Percentiles rank a stretch among this genome's conserved stretches.
These are phyloP conservation scores for Pangasius sanitwongsei DNA, from an alignment of 2,797 vertebrate species.

Conservation along the genomic window DNA sequence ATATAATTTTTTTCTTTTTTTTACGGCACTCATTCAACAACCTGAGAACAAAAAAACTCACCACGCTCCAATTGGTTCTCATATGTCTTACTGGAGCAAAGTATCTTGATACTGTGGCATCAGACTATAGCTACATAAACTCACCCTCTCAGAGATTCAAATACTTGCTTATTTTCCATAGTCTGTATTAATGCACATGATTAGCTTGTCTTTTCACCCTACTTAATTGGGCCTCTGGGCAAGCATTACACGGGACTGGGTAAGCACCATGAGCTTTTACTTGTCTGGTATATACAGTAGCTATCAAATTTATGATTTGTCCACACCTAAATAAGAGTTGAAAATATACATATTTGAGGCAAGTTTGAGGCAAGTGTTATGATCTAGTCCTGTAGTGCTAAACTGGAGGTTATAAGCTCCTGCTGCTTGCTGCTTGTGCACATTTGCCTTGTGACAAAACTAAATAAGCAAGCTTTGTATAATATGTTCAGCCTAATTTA, in stretches of 20 bases:
- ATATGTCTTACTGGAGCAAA: background rate
- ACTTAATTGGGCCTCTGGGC: background rate
- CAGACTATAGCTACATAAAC: background rate
- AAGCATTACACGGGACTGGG: background rate
- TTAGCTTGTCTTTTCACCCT: background rate
- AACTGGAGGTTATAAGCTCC: background rate
- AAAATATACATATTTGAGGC: background rate
- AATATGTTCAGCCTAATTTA: background rate
- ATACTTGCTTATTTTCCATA: background rate
- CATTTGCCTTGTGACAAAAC: background rate
- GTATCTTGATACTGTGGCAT: background rate
- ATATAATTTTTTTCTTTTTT: background rate
- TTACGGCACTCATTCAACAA: background rate
- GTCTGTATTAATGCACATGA: background rate
- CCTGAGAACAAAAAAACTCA: background rate
- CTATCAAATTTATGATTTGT: background rate
- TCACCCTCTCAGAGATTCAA: background rate
- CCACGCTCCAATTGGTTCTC: background rate
- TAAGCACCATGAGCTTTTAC: background rate
- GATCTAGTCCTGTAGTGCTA: background rate
- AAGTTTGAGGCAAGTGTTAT: background rate
- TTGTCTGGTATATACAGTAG: background rate
- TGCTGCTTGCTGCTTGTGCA: background rate
- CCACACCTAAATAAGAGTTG: background rate
- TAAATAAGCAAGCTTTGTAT: background rate